Percentiles rank a stretch among this genome's conserved stretches.
phyloP scores from a whole-genome alignment of 1,140 invertebrate genomes.

The Drosophila pruinosa region DNA sequence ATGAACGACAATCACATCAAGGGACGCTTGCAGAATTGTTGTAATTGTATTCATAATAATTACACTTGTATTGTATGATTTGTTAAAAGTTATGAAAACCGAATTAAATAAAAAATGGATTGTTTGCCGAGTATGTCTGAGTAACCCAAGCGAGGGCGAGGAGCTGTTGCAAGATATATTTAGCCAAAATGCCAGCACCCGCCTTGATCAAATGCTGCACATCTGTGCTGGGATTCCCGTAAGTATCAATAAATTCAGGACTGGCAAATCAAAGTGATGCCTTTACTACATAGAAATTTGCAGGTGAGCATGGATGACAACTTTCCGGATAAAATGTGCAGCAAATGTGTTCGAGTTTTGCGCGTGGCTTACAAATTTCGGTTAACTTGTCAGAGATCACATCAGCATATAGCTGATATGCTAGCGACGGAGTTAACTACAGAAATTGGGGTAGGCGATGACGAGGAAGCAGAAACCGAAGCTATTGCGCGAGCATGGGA shows the following conservation, averaged over 20 bases:
- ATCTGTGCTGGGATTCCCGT: constrained; percentile 69
- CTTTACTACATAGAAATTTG: neutral
- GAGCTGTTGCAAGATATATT: constrained; percentile 84
- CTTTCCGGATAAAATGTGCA: constrained; percentile 72
- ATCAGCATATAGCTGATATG: constrained; percentile 67
- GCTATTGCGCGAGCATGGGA: constrained; percentile 47
- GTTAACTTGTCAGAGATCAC: constrained; percentile 64
- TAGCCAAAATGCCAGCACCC: constrained; percentile 82
- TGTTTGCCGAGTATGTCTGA: constrained; percentile 84
- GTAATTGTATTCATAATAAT: constrained; percentile 20
- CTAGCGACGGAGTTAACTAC: constrained; percentile 33
- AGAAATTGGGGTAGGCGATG: constrained; percentile 4
- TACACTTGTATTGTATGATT: constrained; percentile 17
- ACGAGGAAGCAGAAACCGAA: constrained; percentile 29
- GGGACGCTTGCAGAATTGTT: constrained; percentile 35
- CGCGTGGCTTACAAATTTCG: constrained; percentile 64
- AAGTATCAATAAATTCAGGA: constrained; percentile 6
- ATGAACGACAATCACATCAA: constrained; percentile 29
- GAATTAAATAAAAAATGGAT: constrained; percentile 84
- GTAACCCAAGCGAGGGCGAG: constrained; percentile 67
- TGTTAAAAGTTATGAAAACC: constrained; percentile 53
- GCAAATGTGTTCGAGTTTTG: constrained; percentile 52
- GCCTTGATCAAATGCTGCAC: constrained; percentile 84
- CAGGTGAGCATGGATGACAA: constrained; percentile 67
- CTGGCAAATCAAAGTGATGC: neutral